phyloP scores from a whole-genome alignment of 2,797 vertebrate genomes.

The Lagorchestes hirsutus region DNA sequence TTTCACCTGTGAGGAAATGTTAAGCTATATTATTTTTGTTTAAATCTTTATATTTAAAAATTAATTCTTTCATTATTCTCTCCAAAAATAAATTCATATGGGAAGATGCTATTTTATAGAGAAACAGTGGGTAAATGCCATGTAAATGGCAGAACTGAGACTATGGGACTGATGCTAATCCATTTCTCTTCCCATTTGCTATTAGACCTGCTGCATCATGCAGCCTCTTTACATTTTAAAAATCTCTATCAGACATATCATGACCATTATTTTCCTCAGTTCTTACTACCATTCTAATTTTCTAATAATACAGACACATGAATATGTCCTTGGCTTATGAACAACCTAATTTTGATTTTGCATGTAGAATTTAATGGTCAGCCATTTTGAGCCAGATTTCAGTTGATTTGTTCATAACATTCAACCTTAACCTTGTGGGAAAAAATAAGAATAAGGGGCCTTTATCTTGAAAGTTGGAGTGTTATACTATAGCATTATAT shows the following conservation, averaged over 20 bases:
- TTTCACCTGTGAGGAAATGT: conserved; percentile 24
- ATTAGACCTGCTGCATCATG: background rate
- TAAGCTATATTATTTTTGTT: conserved; percentile 26
- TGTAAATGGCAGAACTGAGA: background rate
- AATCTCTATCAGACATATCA: background rate
- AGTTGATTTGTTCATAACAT: background rate
- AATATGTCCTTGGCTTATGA: conserved; percentile 24
- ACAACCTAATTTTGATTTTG: conserved; percentile 35
- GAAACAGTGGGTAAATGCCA: background rate
- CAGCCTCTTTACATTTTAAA: background rate
- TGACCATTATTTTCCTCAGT: conserved; percentile 21
- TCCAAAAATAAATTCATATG: background rate
- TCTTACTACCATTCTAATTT: conserved; percentile 15
- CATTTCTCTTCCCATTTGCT: background rate
- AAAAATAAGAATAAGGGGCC: conserved; percentile 34
- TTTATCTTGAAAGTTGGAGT: conserved; percentile 16
- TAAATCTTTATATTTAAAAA: conserved; percentile 27
- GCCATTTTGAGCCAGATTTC: conserved; percentile 11
- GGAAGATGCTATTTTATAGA: background rate
- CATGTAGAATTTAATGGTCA: background rate
- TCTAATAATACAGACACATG: background rate
- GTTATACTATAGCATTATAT: background rate
- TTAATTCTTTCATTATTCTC: conserved; percentile 16
- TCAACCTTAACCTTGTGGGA: conserved; percentile 6
- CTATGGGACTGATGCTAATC: background rate